phyloP scores from a whole-genome alignment of 1,140 invertebrate species.

The Drosophila athabasca region DNA sequence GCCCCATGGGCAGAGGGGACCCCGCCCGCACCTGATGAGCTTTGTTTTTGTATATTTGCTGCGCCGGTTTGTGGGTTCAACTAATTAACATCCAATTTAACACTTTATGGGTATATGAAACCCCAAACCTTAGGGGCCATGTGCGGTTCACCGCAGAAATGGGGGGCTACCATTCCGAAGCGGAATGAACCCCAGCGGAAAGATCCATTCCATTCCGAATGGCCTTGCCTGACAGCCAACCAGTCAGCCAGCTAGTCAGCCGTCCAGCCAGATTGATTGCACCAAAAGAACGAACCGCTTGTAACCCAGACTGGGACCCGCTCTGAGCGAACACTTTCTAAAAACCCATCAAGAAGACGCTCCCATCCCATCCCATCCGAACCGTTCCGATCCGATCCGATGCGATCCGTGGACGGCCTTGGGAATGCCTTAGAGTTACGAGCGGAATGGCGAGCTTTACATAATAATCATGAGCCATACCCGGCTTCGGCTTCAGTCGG shows the following conservation, averaged over 20 bases:
- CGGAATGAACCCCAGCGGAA: slow-evolving; percentile 3
- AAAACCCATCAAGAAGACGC: slow-evolving; percentile 46
- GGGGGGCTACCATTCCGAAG: background rate
- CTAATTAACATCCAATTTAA: slow-evolving; percentile 59
- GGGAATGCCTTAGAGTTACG: slow-evolving; percentile 54
- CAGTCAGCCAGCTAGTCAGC: background rate
- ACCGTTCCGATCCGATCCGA: background rate
- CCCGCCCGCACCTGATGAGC: background rate
- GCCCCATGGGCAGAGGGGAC: background rate
- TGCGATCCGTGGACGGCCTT: slow-evolving; percentile 50
- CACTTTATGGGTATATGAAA: slow-evolving; percentile 14
- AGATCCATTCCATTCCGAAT: slow-evolving; percentile 3
- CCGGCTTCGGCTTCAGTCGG: background rate
- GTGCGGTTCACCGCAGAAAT: slow-evolving; percentile 12
- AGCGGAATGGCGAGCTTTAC: slow-evolving; percentile 51
- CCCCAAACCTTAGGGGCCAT: slow-evolving; percentile 9
- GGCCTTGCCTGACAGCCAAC: background rate
- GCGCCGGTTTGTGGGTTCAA: slow-evolving; percentile 8
- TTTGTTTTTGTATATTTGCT: background rate
- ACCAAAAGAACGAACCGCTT: slow-evolving; percentile 17
- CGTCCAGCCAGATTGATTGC: slow-evolving; percentile 19
- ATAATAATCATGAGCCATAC: slow-evolving; percentile 50
- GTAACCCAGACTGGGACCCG: background rate
- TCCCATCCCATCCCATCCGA: background rate
- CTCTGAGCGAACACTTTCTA: slow-evolving; percentile 59